Percentiles rank a stretch among this genome's conserved stretches.
Conservation (phyloP, 1,140 invertebrate species). For the Drosophila erecta region DNA sequence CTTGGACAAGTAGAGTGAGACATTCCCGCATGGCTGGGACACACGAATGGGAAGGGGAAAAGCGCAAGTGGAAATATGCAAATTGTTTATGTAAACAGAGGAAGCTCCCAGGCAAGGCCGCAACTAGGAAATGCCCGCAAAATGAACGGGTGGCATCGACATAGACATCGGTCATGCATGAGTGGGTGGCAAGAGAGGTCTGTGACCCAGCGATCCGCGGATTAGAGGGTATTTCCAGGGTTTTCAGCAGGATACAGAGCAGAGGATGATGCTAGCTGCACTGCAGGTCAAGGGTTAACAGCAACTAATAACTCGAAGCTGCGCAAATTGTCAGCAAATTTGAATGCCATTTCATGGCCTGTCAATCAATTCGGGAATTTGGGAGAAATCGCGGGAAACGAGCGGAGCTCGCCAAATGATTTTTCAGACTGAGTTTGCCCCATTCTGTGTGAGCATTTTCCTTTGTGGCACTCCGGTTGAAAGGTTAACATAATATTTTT, state of each 20-base stretch:
- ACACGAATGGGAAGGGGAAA: conserved; percentile 19
- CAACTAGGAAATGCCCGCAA: conserved; percentile 57
- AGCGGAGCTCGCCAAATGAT: conserved; percentile 18
- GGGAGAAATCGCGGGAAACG: conserved; percentile 16
- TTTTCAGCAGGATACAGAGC: conserved; percentile 20
- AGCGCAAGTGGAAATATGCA: conserved; percentile 38
- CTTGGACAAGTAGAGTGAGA: conserved; percentile 32
- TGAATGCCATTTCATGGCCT: conserved; percentile 71
- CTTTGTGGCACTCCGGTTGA: conserved; percentile 47
- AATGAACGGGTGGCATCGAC: conserved; percentile 54
- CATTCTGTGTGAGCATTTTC: conserved; percentile 24
- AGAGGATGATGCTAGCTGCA: neutral
- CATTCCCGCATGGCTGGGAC: conserved; percentile 34
- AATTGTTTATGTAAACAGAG: conserved; percentile 71
- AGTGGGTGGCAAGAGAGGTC: conserved; percentile 22
- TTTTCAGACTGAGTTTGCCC: conserved; percentile 6
- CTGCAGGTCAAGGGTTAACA: conserved; percentile 11
- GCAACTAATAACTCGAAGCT: conserved; percentile 34
- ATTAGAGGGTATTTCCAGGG: conserved; percentile 4
- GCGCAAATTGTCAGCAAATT: conserved; percentile 21
- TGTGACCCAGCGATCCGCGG: conserved; percentile 9
- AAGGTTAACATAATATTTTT: conserved; percentile 80
- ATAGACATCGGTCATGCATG: conserved; percentile 22
- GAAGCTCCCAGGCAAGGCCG: conserved; percentile 53
- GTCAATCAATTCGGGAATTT: conserved; percentile 61